These are phyloP conservation scores for Python bivittatus DNA, from an alignment of 2,113 vertebrate species.

Conservation along the genomic window DNA sequence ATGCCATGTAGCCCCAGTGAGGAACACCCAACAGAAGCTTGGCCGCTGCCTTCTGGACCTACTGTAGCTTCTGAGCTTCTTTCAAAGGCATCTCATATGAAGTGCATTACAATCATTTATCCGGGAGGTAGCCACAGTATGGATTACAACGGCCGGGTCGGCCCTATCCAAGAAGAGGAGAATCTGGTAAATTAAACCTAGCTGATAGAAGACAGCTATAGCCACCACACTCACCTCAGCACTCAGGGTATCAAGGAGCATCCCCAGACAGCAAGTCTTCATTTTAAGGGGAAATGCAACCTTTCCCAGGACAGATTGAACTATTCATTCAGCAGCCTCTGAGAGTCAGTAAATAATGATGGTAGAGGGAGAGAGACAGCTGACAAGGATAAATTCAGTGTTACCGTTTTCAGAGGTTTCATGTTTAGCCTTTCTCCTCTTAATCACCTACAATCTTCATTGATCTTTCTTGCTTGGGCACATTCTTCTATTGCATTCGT, in stretches of 20 bases:
- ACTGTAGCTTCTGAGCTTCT: neutral
- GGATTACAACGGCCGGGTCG: neutral
- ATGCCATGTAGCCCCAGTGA: neutral
- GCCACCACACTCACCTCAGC: neutral
- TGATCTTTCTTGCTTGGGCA: conserved; percentile 17
- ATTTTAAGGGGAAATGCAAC: no score
- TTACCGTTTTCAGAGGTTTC: conserved; percentile 9
- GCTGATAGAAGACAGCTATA: neutral
- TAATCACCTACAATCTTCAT: neutral
- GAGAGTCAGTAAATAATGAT: conserved; percentile 10
- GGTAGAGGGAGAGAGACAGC: conserved; percentile 2
- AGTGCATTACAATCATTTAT: neutral
- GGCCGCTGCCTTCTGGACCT: neutral
- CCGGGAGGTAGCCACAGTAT: neutral
- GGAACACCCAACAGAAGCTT: neutral
- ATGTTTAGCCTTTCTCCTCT: neutral
- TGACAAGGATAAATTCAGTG: conserved; percentile 20
- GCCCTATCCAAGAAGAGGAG: neutral
- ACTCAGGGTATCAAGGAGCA: no score
- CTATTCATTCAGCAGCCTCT: neutral
- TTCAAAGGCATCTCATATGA: neutral
- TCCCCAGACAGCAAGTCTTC: no score
- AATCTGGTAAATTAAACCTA: neutral
- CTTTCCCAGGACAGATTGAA: neutral
- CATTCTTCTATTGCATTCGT: conserved; percentile 10